Base-by-base conservation (phyloP, 2,888 invertebrate species). In the Acleris cristana region DNA sequence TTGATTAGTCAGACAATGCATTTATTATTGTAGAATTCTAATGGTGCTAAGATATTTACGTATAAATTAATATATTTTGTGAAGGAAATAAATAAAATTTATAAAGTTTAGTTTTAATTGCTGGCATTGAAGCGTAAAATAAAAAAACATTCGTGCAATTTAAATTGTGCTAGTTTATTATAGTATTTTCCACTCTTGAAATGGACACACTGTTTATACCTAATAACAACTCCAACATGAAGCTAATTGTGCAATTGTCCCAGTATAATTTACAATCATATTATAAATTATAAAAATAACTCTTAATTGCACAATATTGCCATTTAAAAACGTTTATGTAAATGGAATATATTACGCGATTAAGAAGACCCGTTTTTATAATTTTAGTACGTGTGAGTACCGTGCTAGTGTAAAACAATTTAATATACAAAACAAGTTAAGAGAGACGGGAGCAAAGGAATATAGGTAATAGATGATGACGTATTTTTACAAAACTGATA, bases 1-100 rank as follows among this genome's bases (percentile, higher is more conserved):
- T 75, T 77, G 72, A 74, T 77, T 86, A 89, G 88, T 90, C 89
- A 88, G 83, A 85, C 71, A 74, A 78, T 90, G 92, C 92, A 92
- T 92, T 92, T 92, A 90, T 83, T 86, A 84, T 73, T 75, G 81
- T 82, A 72, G 83, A 88, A 79, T 72, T 71, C 51, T 72, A 71
- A 78, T 79, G 88, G 88, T 88, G 88, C 88, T 89, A 86, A 84
- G 81, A 56, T 55, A 54, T 65, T 60, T 54, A 44, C 23, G 12
- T 49, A 49, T 64, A 53, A 64, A 59, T 53, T 49, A 62, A 21
- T 23, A 10, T 56, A 57, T 54, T 55, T 52, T 48, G n/a, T 23
- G 14, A 49, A 58, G 16, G 26, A 45, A 52, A 57, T 30, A 51
- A 51, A 60, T 56, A 34, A 21, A 56, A 51, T 34, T 49, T 48